These are phyloP conservation scores for Salmo trutta DNA, from an alignment of 2,797 vertebrate species.

Conservation along the genomic window DNA sequence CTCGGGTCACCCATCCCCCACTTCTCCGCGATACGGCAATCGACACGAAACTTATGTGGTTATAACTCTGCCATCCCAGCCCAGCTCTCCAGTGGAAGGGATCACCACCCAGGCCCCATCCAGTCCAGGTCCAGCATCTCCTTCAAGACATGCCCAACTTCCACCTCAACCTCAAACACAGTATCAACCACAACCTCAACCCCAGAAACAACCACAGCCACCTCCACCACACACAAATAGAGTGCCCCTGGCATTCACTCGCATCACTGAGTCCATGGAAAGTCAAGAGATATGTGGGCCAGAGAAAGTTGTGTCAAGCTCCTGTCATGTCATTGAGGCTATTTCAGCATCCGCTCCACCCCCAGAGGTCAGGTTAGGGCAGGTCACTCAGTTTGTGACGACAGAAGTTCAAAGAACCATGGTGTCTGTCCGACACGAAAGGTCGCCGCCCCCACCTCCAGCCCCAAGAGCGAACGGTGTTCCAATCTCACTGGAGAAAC, in stretches of 20 bases:
- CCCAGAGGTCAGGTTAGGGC: conserved; percentile 72
- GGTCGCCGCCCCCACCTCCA: conserved; percentile 65
- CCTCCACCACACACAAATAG: conserved; percentile 69
- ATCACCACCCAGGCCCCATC: conserved; percentile 83
- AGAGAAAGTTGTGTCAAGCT: conserved; percentile 79
- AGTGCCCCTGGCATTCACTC: conserved; percentile 80
- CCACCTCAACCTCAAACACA: conserved; percentile 50
- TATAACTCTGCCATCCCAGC: conserved; percentile 97
- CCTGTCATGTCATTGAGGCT: conserved; percentile 80
- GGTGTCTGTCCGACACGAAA: conserved; percentile 82
- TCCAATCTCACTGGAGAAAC: conserved; percentile 73
- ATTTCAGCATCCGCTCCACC: conserved; percentile 77
- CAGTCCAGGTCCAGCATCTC: conserved; percentile 77
- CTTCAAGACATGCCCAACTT: conserved; percentile 71
- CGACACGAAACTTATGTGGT: conserved; percentile 94
- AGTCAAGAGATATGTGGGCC: conserved; percentile 80
- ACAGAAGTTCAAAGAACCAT: conserved; percentile 82
- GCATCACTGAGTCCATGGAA: conserved; percentile 82
- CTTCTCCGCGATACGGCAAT: conserved; percentile 84
- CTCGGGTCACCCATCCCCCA: conserved; percentile 79
- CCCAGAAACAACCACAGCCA: conserved; percentile 64
- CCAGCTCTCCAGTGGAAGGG: conserved; percentile 90
- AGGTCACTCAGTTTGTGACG: conserved; percentile 81
- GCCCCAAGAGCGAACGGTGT: conserved; percentile 74
- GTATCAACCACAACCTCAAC: conserved; percentile 53